Base-by-base conservation (phyloP, 1,140 invertebrate species). In the Cotesia typhae region DNA sequence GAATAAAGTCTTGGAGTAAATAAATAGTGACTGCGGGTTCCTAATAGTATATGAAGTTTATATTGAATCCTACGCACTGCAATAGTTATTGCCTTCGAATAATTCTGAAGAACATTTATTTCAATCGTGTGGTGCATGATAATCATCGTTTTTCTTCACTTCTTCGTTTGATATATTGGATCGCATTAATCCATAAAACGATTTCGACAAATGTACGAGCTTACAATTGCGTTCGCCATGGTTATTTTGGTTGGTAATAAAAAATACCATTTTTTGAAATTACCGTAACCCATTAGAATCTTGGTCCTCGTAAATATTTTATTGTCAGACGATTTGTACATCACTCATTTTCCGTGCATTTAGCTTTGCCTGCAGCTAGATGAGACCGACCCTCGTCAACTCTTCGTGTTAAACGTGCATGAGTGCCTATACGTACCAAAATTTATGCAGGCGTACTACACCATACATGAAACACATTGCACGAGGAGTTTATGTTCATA, bases 251-350 rank as follows among this genome's bases (percentile, higher is more conserved):
- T 3, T 36, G 52, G 66, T 28, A 55, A 67, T 67, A 55, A 67
- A 67, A 67, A 55, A 36, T 17, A 17, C 9, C 5, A 3, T 10
- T 55, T 51, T 53, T 20, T 55, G 36, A 67, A 67, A 67, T 67
- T 67, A 55, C 66, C 66, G 53, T 38, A 14, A 10, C 17, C 9
- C 10, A 12, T 28, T 9, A 9, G 12, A 14, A 10, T 9, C 20
- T 12, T n/a, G 4, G 64, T n/a, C 4, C 66, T 67, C 66, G 51
- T 67, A 67, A 67, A 67, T 67, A 67, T 55, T 12, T 55, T 51
- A 67, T 67, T 67, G 66, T 67, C 51, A 67, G 51, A 53, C 51
- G 51, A 55, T 53, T 53, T 28, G 20, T 41, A 6, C 51, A 53
- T 67, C 28, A 53, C 55, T 67, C 47, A 55, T 67, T 37, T 47